Base-by-base conservation (phyloP, 2,113 vertebrate genomes). In the Pygoscelis adeliae region DNA sequence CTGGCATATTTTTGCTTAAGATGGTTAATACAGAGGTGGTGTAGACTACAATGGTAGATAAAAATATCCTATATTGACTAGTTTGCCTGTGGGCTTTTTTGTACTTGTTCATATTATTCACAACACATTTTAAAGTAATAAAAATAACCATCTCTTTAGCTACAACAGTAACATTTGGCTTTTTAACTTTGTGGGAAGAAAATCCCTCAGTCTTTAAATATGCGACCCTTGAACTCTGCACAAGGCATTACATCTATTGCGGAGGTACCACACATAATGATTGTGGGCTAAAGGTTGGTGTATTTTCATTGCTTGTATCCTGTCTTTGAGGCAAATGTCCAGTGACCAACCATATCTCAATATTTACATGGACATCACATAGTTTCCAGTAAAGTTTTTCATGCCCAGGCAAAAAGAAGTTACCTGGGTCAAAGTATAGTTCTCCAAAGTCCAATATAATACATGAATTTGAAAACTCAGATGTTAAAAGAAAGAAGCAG, bases 401-500 rank as follows among this genome's bases (percentile, higher is more conserved):
- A 78, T 56, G 69, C 47, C 73, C 79, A 89, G 80, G 78, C 52
- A 93, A 96, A 97, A 92, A 89, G 58, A 97, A 96, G 67, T 81
- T 80, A 85, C 69, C 50, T 77, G 55, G 38, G 40, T 82, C 38
- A 81, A 88, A 94, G 59, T 50, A 87, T 96, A 93, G 34, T 30
- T 27, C 87, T 94, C 61, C 66, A 6, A 90, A 96, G 63, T 66
- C 91, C 85, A 94, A 96, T 77, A 66, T 17, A 91, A 87, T 20
- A 86, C 61, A 69, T 34, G 73, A 95, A 87, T 81, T 67, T 89
- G 84, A 95, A 87, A 94, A 86, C 16, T 73, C 77, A 34, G 36
- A 61, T 10, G 36, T 85, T 50, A 21, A 87, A 94, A 71, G 44
- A 79, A 74, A 59, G 71, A 81, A 52, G 61, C 42, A 94, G 93